These are phyloP conservation scores for Andrena flavipes DNA, from an alignment of 2,888 invertebrate species.

Conservation along the genomic window DNA sequence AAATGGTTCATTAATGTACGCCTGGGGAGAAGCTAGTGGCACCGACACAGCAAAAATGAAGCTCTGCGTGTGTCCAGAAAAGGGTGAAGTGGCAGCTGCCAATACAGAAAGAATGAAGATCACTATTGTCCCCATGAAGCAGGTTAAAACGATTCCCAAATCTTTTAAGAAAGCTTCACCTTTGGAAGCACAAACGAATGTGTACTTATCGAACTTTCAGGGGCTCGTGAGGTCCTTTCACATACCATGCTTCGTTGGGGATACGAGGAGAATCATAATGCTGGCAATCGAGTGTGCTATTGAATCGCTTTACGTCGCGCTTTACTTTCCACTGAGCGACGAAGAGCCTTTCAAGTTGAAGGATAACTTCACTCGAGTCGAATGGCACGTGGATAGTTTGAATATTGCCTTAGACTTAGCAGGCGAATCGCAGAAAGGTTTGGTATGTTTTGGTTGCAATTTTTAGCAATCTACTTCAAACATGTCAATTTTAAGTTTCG, in stretches of 20 bases:
- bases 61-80: slow-evolving; percentile 77
- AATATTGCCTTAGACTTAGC: slow-evolving; percentile 19
- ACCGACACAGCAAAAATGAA: slow-evolving; percentile 75
- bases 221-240: slow-evolving; percentile 82
- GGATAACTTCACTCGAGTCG: slow-evolving; percentile 67
- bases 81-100: slow-evolving; percentile 74
- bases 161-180: background rate
- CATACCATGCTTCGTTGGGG: slow-evolving; percentile 82
- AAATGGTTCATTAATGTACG: slow-evolving; percentile 52
- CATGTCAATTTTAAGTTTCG: no score
- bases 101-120: slow-evolving; percentile 64
- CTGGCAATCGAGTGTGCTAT: slow-evolving; percentile 81
- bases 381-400: slow-evolving; percentile 61
- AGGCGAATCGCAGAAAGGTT: background rate
- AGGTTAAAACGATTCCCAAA: slow-evolving; percentile 47
- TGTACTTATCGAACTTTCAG: slow-evolving; percentile 46
- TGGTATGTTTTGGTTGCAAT: slow-evolving; percentile 17
- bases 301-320: slow-evolving; percentile 79
- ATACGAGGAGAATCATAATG: slow-evolving; percentile 72
- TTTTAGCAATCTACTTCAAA: background rate
- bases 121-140: slow-evolving; percentile 75
- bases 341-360: slow-evolving; percentile 70
- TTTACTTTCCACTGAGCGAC: slow-evolving; percentile 78
- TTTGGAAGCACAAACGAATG: background rate
- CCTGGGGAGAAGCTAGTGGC: slow-evolving; percentile 77